Evolutionary conservation across 2,113 vertebrate species (phyloP).

Genomic region (Zootoca vivipara): DNA sequence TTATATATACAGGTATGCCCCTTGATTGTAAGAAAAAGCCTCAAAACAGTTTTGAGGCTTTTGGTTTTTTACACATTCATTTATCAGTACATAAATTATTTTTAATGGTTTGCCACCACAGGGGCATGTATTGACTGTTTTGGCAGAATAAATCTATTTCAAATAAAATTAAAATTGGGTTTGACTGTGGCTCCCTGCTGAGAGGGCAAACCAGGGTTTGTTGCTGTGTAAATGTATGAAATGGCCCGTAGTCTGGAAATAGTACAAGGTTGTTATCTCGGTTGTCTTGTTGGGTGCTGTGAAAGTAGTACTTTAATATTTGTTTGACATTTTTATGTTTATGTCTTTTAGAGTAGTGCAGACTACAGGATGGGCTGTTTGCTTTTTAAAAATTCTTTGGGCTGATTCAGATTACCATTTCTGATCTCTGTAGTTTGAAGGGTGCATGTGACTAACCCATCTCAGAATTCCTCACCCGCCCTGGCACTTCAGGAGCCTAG

Average conservation of each 20-base stretch:
- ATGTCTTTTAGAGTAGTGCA: not conserved
- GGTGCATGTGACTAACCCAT: not conserved
- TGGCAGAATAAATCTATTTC: not conserved
- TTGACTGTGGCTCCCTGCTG: not conserved
- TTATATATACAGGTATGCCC: not conserved
- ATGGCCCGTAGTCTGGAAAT: not conserved
- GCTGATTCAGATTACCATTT: not conserved
- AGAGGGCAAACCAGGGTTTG: not conserved
- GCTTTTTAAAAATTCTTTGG: not conserved
- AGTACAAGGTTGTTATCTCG: not conserved
- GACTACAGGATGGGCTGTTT: not conserved
- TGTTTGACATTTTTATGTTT: not conserved
- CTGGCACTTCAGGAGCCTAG: not conserved
- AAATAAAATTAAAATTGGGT: not conserved
- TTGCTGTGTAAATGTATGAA: not conserved
- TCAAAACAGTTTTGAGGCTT: no score
- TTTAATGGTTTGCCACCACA: not conserved
- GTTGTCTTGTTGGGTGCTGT: no score
- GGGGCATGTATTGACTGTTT: not conserved
- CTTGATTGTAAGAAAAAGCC: no score
- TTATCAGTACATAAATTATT: not conserved
- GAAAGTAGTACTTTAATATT: not conserved
- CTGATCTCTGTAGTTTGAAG: constrained; percentile 13
- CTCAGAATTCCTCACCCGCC: not conserved
- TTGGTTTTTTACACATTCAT: not conserved